A percentile compares a stretch with the other conserved stretches of the same genome.
phyloP scores from a whole-genome alignment of 2,113 vertebrate species.

The Chascanopsetta lugubris region DNA sequence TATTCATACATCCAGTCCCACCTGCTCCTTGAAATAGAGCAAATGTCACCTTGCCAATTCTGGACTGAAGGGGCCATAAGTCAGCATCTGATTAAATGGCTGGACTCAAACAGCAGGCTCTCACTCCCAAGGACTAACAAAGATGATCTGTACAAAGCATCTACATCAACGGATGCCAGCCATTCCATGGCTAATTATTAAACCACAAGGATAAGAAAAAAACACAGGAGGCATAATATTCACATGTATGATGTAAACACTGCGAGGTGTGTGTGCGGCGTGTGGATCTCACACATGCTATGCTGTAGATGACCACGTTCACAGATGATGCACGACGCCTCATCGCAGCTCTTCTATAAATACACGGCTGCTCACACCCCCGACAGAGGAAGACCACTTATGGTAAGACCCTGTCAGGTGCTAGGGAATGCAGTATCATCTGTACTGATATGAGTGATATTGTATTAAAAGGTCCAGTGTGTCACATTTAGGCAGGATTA shows the following conservation, averaged over 20 bases:
- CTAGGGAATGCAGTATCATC: too few species aligned
- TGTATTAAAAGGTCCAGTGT: too few species aligned
- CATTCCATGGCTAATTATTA: slow-evolving; percentile 5
- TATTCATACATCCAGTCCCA: slow-evolving; percentile 27
- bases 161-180: background rate
- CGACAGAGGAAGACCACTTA: background rate
- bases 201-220: background rate
- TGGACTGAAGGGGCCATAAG: slow-evolving; percentile 31
- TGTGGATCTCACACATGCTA: too few species aligned
- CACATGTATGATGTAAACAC: background rate
- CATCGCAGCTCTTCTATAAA: slow-evolving; percentile 8
- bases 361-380: background rate
- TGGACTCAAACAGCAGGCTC: slow-evolving; percentile 46
- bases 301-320: background rate
- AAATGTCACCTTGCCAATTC: slow-evolving; percentile 38
- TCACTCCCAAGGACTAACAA: slow-evolving; percentile 17
- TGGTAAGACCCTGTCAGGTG: background rate
- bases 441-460: too few species aligned
- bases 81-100: slow-evolving; percentile 49
- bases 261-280: too few species aligned
- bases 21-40: slow-evolving; percentile 14
- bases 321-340: background rate
- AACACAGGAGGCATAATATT: background rate
- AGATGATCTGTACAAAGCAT: slow-evolving; percentile 14
- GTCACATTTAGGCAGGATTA: too few species aligned